Conservation (phyloP, 2,797 vertebrate species). For the Eulemur coronatus region DNA sequence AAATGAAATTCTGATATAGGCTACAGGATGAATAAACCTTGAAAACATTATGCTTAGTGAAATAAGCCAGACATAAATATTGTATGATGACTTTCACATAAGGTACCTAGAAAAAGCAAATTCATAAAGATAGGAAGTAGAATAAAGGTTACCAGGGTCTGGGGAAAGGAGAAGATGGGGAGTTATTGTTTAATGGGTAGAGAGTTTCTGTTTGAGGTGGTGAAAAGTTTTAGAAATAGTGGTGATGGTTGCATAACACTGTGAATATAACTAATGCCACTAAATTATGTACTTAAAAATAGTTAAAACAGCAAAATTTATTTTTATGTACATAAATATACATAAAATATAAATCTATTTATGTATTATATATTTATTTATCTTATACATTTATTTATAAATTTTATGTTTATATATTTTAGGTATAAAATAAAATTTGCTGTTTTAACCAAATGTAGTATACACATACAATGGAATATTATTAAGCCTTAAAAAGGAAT, state of each 20-base stretch:
- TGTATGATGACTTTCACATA: not conserved
- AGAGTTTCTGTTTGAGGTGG: not conserved
- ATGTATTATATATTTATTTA: not conserved
- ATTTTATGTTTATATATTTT: not conserved
- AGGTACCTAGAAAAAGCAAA: not conserved
- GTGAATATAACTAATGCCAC: not conserved
- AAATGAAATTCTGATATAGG: not conserved
- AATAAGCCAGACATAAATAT: not conserved
- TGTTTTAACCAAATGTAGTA: not conserved
- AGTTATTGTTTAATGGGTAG: not conserved
- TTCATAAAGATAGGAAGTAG: not conserved
- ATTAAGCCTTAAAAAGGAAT: not conserved
- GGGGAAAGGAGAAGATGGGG: not conserved
- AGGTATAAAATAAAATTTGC: not conserved
- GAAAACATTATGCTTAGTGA: not conserved
- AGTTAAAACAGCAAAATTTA: not conserved
- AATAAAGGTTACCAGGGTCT: not conserved
- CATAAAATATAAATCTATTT: not conserved
- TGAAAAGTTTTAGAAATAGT: not conserved
- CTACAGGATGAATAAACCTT: not conserved
- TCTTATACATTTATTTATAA: not conserved
- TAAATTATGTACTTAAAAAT: not conserved
- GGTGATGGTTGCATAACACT: not conserved
- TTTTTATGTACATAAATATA: not conserved
- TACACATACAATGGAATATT: not conserved